Conservation (phyloP, 2,888 invertebrate genomes). For the Pammene fasciana region DNA sequence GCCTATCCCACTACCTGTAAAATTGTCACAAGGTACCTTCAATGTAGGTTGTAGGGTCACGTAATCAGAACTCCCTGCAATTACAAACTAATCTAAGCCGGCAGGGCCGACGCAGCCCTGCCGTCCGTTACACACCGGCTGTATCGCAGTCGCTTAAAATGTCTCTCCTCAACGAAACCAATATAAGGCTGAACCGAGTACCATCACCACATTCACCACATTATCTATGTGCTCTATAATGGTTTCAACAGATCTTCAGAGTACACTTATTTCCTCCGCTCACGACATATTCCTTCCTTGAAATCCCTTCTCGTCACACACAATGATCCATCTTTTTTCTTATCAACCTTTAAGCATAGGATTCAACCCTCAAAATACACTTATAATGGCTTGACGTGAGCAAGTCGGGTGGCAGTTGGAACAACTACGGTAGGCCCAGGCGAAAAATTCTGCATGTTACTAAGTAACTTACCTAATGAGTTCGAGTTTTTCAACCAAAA, state of each 20-base stretch:
- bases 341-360: too few relatives aligned
- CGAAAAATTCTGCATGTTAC: slow-evolving; percentile 72
- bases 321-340: too few relatives aligned
- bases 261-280: too few relatives aligned
- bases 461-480: slow-evolving; percentile 54
- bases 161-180: not conserved
- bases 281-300: too few relatives aligned
- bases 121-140: slow-evolving; percentile 65
- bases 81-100: slow-evolving; percentile 14
- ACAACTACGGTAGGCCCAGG: slow-evolving; percentile 5
- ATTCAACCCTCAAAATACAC: too few relatives aligned
- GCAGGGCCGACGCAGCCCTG: slow-evolving; percentile 58
- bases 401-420: not conserved
- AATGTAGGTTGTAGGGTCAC: slow-evolving; percentile 8
- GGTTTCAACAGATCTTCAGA: too few relatives aligned
- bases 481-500: slow-evolving; percentile 43
- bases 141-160: slow-evolving; percentile 1
- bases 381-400: too few relatives aligned
- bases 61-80: slow-evolving; percentile 13
- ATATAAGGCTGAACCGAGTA: not conserved
- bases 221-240: too few relatives aligned
- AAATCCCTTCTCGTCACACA: too few relatives aligned
- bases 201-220: too few relatives aligned
- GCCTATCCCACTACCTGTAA: slow-evolving; percentile 6
- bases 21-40: not conserved